Percentiles rank a stretch among this genome's conserved stretches.
Evolutionary conservation across 64 coral and sea anemone genomes (phyloP).

Genomic region (Cladopsammia gracilis): DNA sequence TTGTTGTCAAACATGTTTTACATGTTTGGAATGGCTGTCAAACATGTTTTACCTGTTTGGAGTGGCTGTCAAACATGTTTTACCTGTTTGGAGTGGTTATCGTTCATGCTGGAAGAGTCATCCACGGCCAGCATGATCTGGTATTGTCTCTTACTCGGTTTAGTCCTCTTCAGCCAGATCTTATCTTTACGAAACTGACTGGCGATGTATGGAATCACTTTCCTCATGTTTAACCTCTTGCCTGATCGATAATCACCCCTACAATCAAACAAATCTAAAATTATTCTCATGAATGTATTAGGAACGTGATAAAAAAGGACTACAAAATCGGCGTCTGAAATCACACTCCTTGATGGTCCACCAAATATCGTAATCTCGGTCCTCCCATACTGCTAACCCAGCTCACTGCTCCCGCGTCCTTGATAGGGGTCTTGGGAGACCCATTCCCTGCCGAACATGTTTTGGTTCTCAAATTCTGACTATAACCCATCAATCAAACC

Average conservation of each 20-base stretch:
- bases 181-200: conserved; percentile 99
- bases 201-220: conserved; percentile 99
- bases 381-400: too few relatives aligned
- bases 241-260: conserved; percentile 98
- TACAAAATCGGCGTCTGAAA: too few relatives aligned
- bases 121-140: conserved; percentile 97
- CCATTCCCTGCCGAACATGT: too few relatives aligned
- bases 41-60: conserved; percentile 22
- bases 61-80: not conserved
- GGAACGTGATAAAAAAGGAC: too few relatives aligned
- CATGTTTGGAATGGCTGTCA: not conserved
- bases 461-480: too few relatives aligned
- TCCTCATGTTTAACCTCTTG: conserved; percentile 95
- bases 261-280: not conserved
- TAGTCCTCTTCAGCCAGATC: conserved; percentile 96
- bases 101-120: conserved; percentile 98
- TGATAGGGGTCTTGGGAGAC: too few relatives aligned
- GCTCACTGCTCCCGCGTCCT: too few relatives aligned
- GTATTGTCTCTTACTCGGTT: conserved; percentile 95
- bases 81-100: conserved; percentile 99
- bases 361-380: too few relatives aligned
- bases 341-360: too few relatives aligned
- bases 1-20: not conserved
- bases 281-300: not conserved
- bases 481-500: too few relatives aligned